Conservation (phyloP, 1,140 invertebrate species). For the Leucophenga varia region DNA sequence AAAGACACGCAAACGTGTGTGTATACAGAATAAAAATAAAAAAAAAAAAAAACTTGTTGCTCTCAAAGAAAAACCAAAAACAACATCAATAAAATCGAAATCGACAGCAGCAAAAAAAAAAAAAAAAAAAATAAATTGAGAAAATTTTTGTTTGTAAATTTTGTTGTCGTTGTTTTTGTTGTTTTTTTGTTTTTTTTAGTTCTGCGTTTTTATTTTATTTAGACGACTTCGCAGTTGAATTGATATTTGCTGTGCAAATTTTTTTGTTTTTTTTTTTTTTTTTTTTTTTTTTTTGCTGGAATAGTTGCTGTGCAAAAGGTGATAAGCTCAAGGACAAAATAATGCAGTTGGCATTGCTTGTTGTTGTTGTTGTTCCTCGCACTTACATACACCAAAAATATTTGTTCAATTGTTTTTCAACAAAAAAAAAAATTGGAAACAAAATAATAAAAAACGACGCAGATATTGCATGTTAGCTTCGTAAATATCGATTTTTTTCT, state of each 20-base stretch:
- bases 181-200: conserved; percentile 6
- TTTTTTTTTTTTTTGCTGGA: conserved; percentile 6
- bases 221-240: conserved; percentile 21
- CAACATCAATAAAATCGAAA: conserved; percentile 1
- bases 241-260: conserved; percentile 19
- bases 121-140: conserved; percentile 14
- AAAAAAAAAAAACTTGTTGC: conserved; percentile 15
- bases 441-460: too few species aligned
- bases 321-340: conserved; percentile 45
- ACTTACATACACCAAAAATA: conserved; percentile 15
- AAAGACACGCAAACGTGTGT: too few species aligned
- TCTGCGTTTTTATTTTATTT: not conserved
- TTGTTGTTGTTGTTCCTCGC: conserved; percentile 10
- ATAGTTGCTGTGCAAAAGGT: conserved; percentile 32
- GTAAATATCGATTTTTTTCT: conserved; percentile 39
- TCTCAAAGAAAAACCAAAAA: not conserved
- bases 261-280: conserved; percentile 18
- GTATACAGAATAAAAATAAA: conserved; percentile 7
- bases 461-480: too few species aligned
- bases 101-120: too few species aligned
- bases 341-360: conserved; percentile 32
- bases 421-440: too few species aligned
- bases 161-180: too few species aligned
- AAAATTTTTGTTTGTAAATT: conserved; percentile 17
- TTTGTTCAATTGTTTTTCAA: conserved; percentile 45